Base-by-base conservation (phyloP, 2,113 vertebrate genomes). In the Corvus hawaiiensis region DNA sequence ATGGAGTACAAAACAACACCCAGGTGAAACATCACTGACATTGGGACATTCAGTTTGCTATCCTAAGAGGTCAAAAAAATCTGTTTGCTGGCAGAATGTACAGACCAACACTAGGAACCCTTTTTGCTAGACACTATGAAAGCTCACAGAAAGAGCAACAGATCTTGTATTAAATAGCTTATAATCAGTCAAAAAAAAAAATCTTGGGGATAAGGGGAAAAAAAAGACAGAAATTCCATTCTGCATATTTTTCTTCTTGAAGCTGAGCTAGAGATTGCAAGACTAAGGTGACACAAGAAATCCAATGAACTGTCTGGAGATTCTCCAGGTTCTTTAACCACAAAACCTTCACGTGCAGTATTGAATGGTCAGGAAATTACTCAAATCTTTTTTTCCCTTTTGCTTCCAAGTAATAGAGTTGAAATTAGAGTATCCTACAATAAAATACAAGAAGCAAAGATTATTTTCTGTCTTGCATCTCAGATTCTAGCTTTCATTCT, bases 161-260 rank as follows among this genome's bases (percentile, higher is more conserved):
- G 23, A 41, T 92, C n/a, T 52, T 62, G 1, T 26, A 33, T 19
- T 32, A 71, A 71, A 64, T 2, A 69, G 32, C 26, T 89, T n/a
- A 73, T 2, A 58, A 35, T 16, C 35, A 88, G n/a, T 1, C 9
- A 39, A 59, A 39, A 49, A 51, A 68, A 61, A 52, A 75, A 44
- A 22, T 3, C 24, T 1, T 49, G 7, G 16, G 22, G 11, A 35
- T 14, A 93, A 68, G 5, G 10, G 6, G 1, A 1, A 30, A 37
- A 41, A 83, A 68, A 43, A 3, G 1, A 4, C 35, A 73, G 18
- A 68, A 62, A 64, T 56, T 30, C 58, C 39, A 55, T 6, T 24
- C 9, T 59, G 26, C 1, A 4, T 71, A 24, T 72, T 87, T 81
- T 82, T 28, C 27, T 61, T 54, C 33, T 23, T 52, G 41, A 30